phyloP scores from a whole-genome alignment of 2,113 vertebrate genomes.

The Hemiprocne comata region DNA sequence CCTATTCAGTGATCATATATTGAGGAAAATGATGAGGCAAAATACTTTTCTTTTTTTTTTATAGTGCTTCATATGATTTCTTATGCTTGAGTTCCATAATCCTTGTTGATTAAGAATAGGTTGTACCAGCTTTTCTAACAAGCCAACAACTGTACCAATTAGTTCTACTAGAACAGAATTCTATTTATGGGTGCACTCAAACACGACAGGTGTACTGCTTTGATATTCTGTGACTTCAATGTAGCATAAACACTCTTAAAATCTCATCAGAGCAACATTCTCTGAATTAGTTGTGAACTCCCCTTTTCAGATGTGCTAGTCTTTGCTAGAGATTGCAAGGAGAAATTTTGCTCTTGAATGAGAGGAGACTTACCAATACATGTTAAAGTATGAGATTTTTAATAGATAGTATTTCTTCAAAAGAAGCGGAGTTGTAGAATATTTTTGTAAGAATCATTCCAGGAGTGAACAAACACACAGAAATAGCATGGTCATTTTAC shows the following conservation, averaged over 20 bases:
- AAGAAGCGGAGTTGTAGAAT: not conserved
- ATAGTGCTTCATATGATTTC: not conserved
- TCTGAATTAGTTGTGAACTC: not conserved
- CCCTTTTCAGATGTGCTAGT: not conserved
- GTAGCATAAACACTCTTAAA: conserved; percentile 11
- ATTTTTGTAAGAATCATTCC: not conserved
- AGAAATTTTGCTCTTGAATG: not conserved
- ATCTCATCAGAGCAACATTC: not conserved
- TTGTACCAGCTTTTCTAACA: conserved; percentile 16
- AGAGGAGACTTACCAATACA: not conserved
- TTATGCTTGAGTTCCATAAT: conserved; percentile 23
- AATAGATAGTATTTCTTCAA: not conserved
- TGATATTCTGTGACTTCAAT: conserved; percentile 38
- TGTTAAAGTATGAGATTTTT: not conserved
- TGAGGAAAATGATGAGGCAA: not conserved
- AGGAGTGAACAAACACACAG: not conserved
- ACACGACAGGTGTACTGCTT: conserved; percentile 21
- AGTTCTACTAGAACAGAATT: conserved; percentile 35
- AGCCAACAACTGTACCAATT: conserved; percentile 19
- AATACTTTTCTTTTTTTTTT: not conserved
- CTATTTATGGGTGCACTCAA: conserved; percentile 25
- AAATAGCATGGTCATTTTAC: not conserved
- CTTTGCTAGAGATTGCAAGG: not conserved
- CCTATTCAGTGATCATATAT: not conserved
- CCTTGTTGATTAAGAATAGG: conserved; percentile 2